A percentile compares a stretch with the other conserved stretches of the same genome.
Evolutionary conservation across 1,140 invertebrate genomes (phyloP).

Genomic region (Musca vetustissima): DNA sequence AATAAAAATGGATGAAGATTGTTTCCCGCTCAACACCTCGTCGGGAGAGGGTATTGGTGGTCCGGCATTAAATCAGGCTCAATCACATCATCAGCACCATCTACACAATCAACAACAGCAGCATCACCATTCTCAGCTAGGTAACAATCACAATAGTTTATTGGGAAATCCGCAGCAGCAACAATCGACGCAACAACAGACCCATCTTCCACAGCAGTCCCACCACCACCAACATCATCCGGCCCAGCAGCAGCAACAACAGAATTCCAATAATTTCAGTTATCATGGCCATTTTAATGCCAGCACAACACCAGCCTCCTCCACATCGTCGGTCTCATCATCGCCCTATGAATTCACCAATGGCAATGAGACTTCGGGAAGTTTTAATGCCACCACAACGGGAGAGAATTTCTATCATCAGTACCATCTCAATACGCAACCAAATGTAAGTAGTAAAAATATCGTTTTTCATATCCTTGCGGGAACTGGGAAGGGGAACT

Average conservation of each 20-base stretch:
- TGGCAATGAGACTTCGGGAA: constrained; percentile 2
- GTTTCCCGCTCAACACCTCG: constrained; percentile 62
- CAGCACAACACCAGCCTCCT: constrained; percentile 43
- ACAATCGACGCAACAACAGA: constrained; percentile 10
- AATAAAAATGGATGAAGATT: constrained; percentile 79
- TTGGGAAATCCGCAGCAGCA: neutral
- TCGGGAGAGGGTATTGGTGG: constrained; percentile 58
- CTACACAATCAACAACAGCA: constrained; percentile 34
- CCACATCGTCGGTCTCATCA: constrained; percentile 45
- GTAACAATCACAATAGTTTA: constrained; percentile 10
- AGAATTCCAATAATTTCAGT: constrained; percentile 32
- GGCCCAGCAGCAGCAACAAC: neutral
- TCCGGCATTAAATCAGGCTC: constrained; percentile 31
- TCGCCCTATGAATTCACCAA: constrained; percentile 47
- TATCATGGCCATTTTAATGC: constrained; percentile 50
- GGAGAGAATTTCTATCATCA: constrained; percentile 33
- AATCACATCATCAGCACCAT: constrained; percentile 33
- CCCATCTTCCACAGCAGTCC: constrained; percentile 28
- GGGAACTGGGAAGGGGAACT: too few relatives aligned
- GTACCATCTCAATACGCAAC: constrained; percentile 34
- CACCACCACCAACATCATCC: constrained; percentile 3
- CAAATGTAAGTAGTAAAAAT: constrained; percentile 39
- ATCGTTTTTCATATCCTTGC: neutral
- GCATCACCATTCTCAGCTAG: constrained; percentile 23
- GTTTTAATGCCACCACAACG: constrained; percentile 7